A percentile compares a stretch with the other conserved stretches of the same genome.
phyloP scores from a whole-genome alignment of 2,888 invertebrate genomes.

The Xylota sylvarum region DNA sequence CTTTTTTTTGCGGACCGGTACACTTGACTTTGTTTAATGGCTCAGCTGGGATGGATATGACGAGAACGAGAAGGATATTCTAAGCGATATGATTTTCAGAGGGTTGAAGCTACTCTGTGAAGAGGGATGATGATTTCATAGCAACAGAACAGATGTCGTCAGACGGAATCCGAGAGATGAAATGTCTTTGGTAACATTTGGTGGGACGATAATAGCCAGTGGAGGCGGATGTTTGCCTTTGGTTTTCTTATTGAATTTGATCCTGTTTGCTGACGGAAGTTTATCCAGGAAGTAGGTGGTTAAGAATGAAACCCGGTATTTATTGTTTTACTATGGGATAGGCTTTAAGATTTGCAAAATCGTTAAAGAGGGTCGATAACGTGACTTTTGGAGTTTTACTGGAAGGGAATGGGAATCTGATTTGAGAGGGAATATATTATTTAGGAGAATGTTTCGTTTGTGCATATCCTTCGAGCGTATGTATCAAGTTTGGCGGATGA shows the following conservation, averaged over 20 bases:
- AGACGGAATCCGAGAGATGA: conserved; percentile 15
- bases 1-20: conserved; percentile 52
- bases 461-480: no score
- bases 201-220: conserved; percentile 55
- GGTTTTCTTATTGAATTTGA: conserved; percentile 67
- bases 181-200: conserved; percentile 71
- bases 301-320: conserved; percentile 26
- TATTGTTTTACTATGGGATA: conserved; percentile 9
- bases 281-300: conserved; percentile 57
- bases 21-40: conserved; percentile 66
- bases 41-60: conserved; percentile 65
- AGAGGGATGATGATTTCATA: conserved; percentile 59
- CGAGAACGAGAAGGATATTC: conserved; percentile 45
- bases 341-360: conserved; percentile 16
- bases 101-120: not conserved
- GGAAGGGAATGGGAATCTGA: not conserved
- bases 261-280: conserved; percentile 51
- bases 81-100: conserved; percentile 16
- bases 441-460: not conserved
- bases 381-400: not conserved
- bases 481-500: no score
- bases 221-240: conserved; percentile 61
- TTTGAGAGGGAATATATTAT: not conserved
- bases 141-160: conserved; percentile 43
- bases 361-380: conserved; percentile 5